phyloP scores from a whole-genome alignment of 1,140 invertebrate genomes.

The Drosophila azteca region DNA sequence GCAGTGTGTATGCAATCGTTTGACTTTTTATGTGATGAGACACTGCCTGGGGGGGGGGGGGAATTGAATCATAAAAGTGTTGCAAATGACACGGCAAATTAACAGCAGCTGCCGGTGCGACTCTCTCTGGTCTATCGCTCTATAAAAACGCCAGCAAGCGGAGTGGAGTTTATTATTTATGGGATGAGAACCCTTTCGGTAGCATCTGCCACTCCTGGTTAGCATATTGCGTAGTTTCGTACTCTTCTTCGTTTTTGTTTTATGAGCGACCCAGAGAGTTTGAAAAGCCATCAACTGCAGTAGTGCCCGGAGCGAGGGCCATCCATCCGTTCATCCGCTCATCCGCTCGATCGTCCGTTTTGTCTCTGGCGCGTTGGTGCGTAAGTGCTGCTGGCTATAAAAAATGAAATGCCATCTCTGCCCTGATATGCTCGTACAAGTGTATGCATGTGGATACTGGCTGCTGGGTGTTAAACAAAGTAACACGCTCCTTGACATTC shows the following conservation, averaged over 20 bases:
- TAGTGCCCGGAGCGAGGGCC: slow-evolving; percentile 20
- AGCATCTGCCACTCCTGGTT: slow-evolving; percentile 28
- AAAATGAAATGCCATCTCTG: slow-evolving; percentile 65
- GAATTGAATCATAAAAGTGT: slow-evolving; percentile 78
- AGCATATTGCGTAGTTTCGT: slow-evolving; percentile 70
- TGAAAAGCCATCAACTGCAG: slow-evolving; percentile 74
- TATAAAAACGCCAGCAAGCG: slow-evolving; percentile 35
- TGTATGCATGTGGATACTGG: slow-evolving; percentile 19
- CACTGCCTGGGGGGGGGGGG: slow-evolving; percentile 11
- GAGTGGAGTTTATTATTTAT: slow-evolving; percentile 58
- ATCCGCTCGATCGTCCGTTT: too few species aligned
- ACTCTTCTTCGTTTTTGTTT: slow-evolving; percentile 63
- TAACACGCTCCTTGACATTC: slow-evolving; percentile 64
- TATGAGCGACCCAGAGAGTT: slow-evolving; percentile 61
- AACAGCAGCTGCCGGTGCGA: slow-evolving; percentile 36
- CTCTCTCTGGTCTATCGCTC: slow-evolving; percentile 7
- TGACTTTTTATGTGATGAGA: slow-evolving; percentile 46
- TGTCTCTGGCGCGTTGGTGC: slow-evolving; percentile 40
- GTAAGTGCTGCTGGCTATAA: slow-evolving; percentile 61
- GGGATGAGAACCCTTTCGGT: not conserved
- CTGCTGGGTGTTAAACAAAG: slow-evolving; percentile 56
- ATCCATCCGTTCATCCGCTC: slow-evolving; percentile 12
- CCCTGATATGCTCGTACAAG: slow-evolving; percentile 27
- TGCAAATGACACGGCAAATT: slow-evolving; percentile 73
- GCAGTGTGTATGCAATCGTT: slow-evolving; percentile 43